Conservation (phyloP, 2,888 invertebrate species). For the Pachliopta kotzebuea region DNA sequence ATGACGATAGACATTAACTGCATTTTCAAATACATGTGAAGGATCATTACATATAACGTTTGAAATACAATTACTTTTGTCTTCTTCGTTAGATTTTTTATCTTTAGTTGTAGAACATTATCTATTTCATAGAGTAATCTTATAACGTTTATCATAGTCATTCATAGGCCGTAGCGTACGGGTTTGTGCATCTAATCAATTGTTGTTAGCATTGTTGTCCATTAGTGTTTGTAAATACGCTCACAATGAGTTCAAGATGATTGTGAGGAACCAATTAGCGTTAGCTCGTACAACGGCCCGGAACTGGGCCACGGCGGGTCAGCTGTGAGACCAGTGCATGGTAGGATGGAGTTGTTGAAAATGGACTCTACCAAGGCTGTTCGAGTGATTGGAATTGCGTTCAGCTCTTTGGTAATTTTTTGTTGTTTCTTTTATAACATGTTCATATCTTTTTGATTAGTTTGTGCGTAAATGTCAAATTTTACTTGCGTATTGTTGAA, state of each 20-base stretch:
- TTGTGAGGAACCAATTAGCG: conserved; percentile 23
- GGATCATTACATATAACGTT: too few species aligned
- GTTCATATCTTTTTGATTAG: conserved; percentile 29
- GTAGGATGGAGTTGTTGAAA: conserved; percentile 39
- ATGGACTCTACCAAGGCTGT: conserved; percentile 37
- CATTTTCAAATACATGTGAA: too few species aligned
- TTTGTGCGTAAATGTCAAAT: too few species aligned
- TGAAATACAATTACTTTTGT: too few species aligned
- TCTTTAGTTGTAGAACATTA: too few species aligned
- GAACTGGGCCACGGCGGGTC: conserved; percentile 17
- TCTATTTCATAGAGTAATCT: too few species aligned
- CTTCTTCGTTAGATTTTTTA: too few species aligned
- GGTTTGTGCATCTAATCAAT: conserved; percentile 20
- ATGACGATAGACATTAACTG: too few species aligned
- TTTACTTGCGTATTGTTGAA: too few species aligned
- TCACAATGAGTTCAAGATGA: conserved; percentile 30
- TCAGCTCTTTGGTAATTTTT: conserved; percentile 46
- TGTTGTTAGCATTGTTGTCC: conserved; percentile 30
- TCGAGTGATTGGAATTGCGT: conserved; percentile 45
- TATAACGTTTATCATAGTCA: neutral
- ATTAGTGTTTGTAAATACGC: conserved; percentile 32
- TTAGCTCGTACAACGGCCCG: conserved; percentile 10
- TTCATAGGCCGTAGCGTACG: conserved; percentile 1
- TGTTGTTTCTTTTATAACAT: conserved; percentile 14
- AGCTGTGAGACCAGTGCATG: conserved; percentile 28